Base-by-base conservation (phyloP, 2,888 invertebrate species). In the Andrena bicolor region DNA sequence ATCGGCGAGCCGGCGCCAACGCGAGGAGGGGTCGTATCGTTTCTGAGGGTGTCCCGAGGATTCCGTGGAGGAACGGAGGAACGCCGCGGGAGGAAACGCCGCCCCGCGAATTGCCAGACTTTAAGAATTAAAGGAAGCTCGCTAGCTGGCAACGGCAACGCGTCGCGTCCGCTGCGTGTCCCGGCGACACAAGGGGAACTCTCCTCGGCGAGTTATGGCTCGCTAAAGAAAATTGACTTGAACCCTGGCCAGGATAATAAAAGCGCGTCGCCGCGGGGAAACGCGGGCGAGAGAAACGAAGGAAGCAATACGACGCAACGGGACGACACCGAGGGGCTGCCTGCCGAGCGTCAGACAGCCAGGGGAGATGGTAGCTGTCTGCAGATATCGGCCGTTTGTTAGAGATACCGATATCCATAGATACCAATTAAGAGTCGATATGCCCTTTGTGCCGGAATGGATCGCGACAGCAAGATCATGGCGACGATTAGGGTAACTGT, bases 151-250 rank as follows among this genome's bases (percentile, higher is more conserved):
- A 90, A 89, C 83, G 73, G 70, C 10, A 63, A 20, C 66, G 80
- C 35, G 80, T 74, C 74, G 76, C 81, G 74, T 73, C 68, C 66
- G 8, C 76, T 48, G 80, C 73, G 76, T 77, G 68, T 83, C 77
- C 61, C 69, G 61, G 26, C 71, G 71, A 58, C 63, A 60, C 56
- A n/a, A 65, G 53, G 77, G 73, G 53, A 69, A 70, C 76, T 64
- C 79, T 63, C 51, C 68, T 41, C 56, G 78, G 70, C 85, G 86
- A 91, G 88, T 90, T 92, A 92, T 91, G 87, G 89, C 90, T 89
- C 89, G 90, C 90, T 91, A 89, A 91, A 92, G 92, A 91, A 93
- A 93, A 93, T 93, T 93, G 91, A 92, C 93, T 93, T 93, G 93
- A 93, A 92, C 90, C 91, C 86, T 80, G 80, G 93, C 93, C 93